Conservation (phyloP, 2,888 invertebrate genomes). For the Diadegma fenestrale region DNA sequence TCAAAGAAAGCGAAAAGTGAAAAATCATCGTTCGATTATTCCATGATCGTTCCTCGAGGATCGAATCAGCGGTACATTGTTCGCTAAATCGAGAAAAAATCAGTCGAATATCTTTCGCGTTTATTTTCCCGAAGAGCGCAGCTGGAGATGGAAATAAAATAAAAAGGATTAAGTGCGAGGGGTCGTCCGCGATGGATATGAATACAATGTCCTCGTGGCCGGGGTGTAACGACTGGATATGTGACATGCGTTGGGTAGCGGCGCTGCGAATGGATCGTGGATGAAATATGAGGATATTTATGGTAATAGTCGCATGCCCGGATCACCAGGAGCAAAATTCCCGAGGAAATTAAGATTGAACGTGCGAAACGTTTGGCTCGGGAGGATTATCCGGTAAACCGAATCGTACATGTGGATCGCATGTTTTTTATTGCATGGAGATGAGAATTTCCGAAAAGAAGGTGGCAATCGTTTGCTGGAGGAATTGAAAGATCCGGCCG, state of each 20-base stretch:
- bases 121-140: not conserved
- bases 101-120: not conserved
- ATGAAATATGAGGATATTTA: slow-evolving; percentile 63
- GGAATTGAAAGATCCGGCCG: not conserved
- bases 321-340: slow-evolving; percentile 55
- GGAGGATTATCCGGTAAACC: not conserved
- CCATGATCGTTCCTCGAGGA: slow-evolving; percentile 1
- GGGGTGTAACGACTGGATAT: not conserved
- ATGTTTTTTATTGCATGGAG: not conserved
- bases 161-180: not conserved
- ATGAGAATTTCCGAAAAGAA: not conserved
- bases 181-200: slow-evolving; percentile 17
- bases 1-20: not conserved
- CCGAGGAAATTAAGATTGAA: slow-evolving; percentile 65
- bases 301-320: slow-evolving; percentile 64
- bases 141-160: not conserved
- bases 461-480: not conserved
- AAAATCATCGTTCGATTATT: slow-evolving; percentile 2
- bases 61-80: slow-evolving; percentile 5
- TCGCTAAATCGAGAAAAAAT: slow-evolving; percentile 21
- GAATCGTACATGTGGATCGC: not conserved
- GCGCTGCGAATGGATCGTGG: slow-evolving; percentile 44
- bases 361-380: slow-evolving; percentile 35
- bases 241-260: slow-evolving; percentile 31
- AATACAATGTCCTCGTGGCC: slow-evolving; percentile 8